Evolutionary conservation across 2,888 invertebrate genomes (phyloP), one percentile per base, ranked within the genome.

Genomic region (Microctonus brassicae): DNA sequence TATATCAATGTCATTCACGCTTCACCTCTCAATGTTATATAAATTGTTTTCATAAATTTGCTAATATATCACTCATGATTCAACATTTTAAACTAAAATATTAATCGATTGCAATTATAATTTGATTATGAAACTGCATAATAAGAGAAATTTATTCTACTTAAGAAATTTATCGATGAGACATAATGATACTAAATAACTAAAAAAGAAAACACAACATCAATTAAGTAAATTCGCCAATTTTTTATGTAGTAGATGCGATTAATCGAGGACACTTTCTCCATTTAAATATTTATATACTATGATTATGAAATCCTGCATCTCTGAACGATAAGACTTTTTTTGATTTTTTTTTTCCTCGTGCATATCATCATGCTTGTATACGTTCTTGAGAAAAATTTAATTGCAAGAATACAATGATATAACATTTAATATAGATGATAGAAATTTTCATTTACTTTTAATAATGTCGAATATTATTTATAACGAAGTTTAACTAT

Each of bases 191-290:
- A 22, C 7, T 11, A 20, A 20, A 20, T 2, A 42, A 17, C 22
- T 26, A 29, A 63, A n/a, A 22, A 33, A 29, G 34, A 47, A 58
- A 55, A 36, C 26, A 34, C 61, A 53, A 47, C 52, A 58, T 70
- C 65, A 60, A 64, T 64, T 42, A 70, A 64, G 29, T 4, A n/a
- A 39, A 11, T 22, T 2, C 13, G 13, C 66, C 2, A 3, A n/a
- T 39, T 2, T 39, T n/a, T n/a, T 39, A 5, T n/a, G n/a, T 62
- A 22, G 1, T 13, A 13, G 22, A n/a, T 63, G 52, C 4, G 22
- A 36, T 58, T 70, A 24, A 6, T 17, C 47, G 33, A 57, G 47
- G 65, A 70, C 65, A 65, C 70, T 70, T 70, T 70, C 70, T 60
- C 65, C 36, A 52, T 57, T 70, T 22, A 33, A 55, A 58, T 24